Conservation (phyloP, 2,888 invertebrate species). For the Lithophane ornitopus region DNA sequence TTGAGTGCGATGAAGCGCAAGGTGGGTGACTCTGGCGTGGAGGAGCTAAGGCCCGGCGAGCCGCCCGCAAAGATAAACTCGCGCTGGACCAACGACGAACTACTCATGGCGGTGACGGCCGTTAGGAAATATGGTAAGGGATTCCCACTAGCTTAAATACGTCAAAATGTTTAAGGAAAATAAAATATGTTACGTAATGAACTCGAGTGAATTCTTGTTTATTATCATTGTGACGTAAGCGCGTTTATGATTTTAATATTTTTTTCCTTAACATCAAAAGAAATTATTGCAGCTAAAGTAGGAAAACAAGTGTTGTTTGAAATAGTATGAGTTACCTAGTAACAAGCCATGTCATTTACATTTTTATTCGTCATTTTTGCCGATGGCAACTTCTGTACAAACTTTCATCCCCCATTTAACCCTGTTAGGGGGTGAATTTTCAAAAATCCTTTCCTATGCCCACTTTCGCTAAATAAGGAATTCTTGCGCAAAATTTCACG, state of each 20-base stretch:
- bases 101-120: constrained; percentile 97
- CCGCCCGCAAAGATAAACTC: constrained; percentile 94
- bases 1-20: constrained; percentile 96
- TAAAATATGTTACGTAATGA: constrained; percentile 5
- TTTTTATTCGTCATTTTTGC: not conserved
- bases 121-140: constrained; percentile 94
- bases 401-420: not conserved
- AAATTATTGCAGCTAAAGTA: constrained; percentile 15
- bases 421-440: not conserved
- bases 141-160: constrained; percentile 66
- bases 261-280: constrained; percentile 10
- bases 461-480: not conserved
- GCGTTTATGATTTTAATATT: not conserved
- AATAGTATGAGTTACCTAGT: not conserved
- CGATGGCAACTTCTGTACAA: not conserved
- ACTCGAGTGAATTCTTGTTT: constrained; percentile 7
- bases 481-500: not conserved
- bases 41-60: constrained; percentile 92
- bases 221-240: not conserved
- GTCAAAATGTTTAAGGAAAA: constrained; percentile 22
- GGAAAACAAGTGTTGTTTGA: not conserved
- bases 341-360: too few species aligned
- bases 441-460: not conserved
- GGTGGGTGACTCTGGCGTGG: constrained; percentile 90
- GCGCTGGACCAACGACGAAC: constrained; percentile 98